Evolutionary conservation across 1,140 invertebrate species (phyloP).

Genomic region (Chionoecetes opilio): DNA sequence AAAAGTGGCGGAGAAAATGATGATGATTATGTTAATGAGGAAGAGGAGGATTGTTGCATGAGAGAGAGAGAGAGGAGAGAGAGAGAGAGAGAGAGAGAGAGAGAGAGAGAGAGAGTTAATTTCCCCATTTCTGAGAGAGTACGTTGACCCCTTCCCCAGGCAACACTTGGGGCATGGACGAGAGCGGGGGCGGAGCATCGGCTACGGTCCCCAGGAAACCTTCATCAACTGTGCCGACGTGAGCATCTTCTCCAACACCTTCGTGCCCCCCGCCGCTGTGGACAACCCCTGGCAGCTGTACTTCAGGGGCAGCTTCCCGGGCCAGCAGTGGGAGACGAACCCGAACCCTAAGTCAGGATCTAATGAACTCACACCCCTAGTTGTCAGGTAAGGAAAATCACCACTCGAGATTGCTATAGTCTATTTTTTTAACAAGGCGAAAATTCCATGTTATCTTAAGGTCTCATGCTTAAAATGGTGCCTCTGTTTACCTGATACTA

Average conservation of each 20-base stretch:
- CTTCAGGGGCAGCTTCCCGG: constrained; percentile 61
- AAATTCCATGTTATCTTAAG: no score
- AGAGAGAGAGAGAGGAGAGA: no score
- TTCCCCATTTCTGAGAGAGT: no score
- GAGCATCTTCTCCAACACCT: constrained; percentile 84
- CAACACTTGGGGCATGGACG: constrained; percentile 92
- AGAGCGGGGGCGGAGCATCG: constrained; percentile 92
- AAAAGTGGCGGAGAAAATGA: no score
- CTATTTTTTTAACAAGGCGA: no score
- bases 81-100: no score
- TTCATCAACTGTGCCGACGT: constrained; percentile 95
- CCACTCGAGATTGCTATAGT: no score
- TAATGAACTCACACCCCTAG: constrained; percentile 44
- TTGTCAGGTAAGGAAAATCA: constrained; percentile 60
- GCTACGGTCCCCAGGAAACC: constrained; percentile 93
- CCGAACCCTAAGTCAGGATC: not conserved
- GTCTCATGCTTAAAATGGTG: no score
- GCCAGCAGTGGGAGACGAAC: not conserved
- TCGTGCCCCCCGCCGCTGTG: not conserved
- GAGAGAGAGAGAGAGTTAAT: no score
- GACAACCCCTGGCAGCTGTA: constrained; percentile 72
- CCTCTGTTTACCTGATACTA: no score
- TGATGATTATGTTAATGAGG: no score
- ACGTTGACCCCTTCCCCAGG: constrained; percentile 84
- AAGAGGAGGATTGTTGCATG: no score